Percentiles rank a stretch among this genome's conserved stretches.
These are phyloP conservation scores for Xiphophorus hellerii DNA, from an alignment of 2,113 vertebrate species.

Conservation along the genomic window DNA sequence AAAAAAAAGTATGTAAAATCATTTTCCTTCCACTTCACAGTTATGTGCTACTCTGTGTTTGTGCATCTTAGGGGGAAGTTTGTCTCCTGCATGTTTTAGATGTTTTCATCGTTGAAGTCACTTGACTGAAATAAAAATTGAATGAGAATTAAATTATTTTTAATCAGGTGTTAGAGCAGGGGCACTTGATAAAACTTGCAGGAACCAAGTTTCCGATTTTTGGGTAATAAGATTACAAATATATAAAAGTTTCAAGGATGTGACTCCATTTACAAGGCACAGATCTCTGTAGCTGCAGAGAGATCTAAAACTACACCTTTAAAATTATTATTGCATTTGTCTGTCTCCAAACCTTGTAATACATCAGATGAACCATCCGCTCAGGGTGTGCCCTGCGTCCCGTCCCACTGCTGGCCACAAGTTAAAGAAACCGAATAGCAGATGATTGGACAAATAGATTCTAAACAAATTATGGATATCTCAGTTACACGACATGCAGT, in stretches of 20 bases:
- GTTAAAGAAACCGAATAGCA: constrained; percentile 6
- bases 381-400: constrained; percentile 9
- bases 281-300: too few species aligned
- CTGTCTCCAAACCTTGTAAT: constrained; percentile 20
- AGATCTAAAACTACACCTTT: too few species aligned
- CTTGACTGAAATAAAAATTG: neutral
- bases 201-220: neutral
- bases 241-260: neutral
- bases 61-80: neutral
- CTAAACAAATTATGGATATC: constrained; percentile 2
- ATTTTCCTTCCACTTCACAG: too few species aligned
- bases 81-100: neutral
- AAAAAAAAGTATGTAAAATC: neutral
- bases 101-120: neutral
- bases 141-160: neutral
- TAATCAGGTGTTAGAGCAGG: neutral
- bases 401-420: constrained; percentile 3
- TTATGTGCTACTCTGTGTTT: neutral
- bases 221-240: neutral
- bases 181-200: neutral
- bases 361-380: constrained; percentile 22
- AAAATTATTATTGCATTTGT: neutral
- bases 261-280: neutral
- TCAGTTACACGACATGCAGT: neutral
- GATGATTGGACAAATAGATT: constrained; percentile 19